Percentiles rank a stretch among this genome's conserved stretches.
Evolutionary conservation across 1,140 invertebrate species (phyloP).

Genomic region (Riptortus pedestris): DNA sequence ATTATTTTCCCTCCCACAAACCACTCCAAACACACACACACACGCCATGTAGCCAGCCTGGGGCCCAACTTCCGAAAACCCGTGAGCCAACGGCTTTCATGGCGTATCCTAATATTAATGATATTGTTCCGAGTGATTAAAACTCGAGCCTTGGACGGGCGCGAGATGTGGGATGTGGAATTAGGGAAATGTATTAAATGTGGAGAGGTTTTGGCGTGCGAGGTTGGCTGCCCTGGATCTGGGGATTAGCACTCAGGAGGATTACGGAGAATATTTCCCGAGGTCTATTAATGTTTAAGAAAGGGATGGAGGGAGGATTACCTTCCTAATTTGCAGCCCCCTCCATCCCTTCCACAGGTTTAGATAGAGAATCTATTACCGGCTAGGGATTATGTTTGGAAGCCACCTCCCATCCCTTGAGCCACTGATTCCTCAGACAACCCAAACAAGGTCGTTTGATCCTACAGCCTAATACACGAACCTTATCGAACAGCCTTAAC

Average conservation of each 20-base stretch:
- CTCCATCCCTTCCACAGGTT: not conserved
- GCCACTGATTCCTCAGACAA: not conserved
- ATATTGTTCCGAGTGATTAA: conserved; percentile 10
- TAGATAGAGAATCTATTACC: conserved; percentile 1
- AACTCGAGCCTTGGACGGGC: too few relatives aligned
- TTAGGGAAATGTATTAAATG: conserved; percentile 8
- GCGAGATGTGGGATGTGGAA: too few relatives aligned
- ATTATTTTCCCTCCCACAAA: too few relatives aligned
- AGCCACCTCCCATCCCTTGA: not conserved
- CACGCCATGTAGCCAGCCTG: not conserved
- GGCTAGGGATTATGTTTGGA: not conserved
- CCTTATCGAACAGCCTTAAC: too few relatives aligned
- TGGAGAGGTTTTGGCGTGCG: not conserved
- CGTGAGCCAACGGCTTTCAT: too few relatives aligned
- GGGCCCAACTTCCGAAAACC: conserved; percentile 6
- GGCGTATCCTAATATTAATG: conserved; percentile 4
- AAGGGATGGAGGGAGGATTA: not conserved
- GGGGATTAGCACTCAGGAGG: conserved; percentile 1
- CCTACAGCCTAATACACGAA: too few relatives aligned
- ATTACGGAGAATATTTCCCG: conserved; percentile 7
- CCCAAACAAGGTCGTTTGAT: too few relatives aligned
- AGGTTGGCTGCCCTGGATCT: too few relatives aligned
- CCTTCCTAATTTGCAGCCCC: not conserved
- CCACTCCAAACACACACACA: too few relatives aligned
- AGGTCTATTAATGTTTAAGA: conserved; percentile 6